Base-by-base conservation (phyloP, 1,140 invertebrate genomes). In the Lasioglossum baleicum region DNA sequence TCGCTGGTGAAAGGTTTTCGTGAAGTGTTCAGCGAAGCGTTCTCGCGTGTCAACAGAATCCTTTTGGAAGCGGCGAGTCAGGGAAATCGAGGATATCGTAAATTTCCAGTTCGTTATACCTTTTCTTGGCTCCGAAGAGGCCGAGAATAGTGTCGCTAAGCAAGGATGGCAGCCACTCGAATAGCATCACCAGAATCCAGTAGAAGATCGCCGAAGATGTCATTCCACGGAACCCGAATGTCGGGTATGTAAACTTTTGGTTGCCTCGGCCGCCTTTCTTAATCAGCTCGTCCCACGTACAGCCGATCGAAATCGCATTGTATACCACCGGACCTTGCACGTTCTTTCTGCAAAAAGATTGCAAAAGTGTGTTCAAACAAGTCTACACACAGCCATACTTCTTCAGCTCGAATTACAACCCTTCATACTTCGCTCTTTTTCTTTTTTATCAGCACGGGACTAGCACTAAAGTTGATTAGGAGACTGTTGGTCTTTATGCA, bases 101-200 rank as follows among this genome's bases (percentile, higher is more conserved):
- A 83, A 81, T 81, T 66, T 67, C 13, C 56, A 69, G 65, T 53
- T 75, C 72, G 67, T 82, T 78, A 84, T 85, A 92, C 91, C 86
- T 91, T 66, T 78, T 81, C 81, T 91, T 91, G 61, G 70, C 82
- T 20, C 85, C 82, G 66, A 75, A 66, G 22, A 87, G 53, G 40
- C 61, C 63, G n/a, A 90, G 75, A 48, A 88, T 74, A 42, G 65
- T 74, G 82, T 91, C 90, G 66, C 89, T 89, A 13, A 90, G 35
- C 13, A 73, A 11, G 51, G 90, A 89, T 66, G 91, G 91, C 61
- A 92, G 35, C 89, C 90, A 91, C 80, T 92, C 91, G 22, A 91
- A 78, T 0, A 91, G 56, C 22, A 88, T 40, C 31, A 92, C 85
- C 56, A 90, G 64, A 58, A 87, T 71, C 85, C 88, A 89, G 70